phyloP scores from a whole-genome alignment of 2,888 invertebrate species.

The Pheosia gnoma region DNA sequence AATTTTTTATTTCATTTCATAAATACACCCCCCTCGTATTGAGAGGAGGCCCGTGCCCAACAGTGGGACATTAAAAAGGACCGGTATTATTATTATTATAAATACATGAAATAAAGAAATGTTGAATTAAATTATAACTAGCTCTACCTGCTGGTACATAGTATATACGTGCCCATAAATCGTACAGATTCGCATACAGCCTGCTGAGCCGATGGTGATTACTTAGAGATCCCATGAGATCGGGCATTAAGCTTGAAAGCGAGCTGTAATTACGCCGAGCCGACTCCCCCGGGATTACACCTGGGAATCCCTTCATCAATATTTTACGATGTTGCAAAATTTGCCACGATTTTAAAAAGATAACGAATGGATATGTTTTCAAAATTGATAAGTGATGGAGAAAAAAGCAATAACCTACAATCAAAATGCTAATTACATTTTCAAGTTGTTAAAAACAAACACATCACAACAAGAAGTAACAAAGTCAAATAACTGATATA shows the following conservation, averaged over 20 bases:
- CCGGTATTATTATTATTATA: no score
- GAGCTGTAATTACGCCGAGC: conserved; percentile 21
- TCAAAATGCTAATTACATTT: background rate
- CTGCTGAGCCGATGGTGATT: conserved; percentile 14
- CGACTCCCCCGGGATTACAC: conserved; percentile 10
- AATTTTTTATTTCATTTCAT: no score
- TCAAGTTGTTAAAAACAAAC: no score
- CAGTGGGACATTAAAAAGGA: no score
- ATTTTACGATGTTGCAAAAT: conserved; percentile 17
- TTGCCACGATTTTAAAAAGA: background rate
- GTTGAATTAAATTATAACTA: no score
- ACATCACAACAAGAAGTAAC: background rate
- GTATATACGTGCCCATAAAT: background rate
- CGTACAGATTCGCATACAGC: background rate
- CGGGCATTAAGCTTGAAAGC: conserved; percentile 26
- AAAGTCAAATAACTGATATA: background rate
- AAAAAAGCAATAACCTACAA: background rate
- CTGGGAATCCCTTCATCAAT: conserved; percentile 30
- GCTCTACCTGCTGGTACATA: no score
- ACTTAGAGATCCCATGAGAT: conserved; percentile 29
- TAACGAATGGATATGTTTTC: background rate
- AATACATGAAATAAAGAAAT: no score
- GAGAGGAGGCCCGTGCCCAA: no score
- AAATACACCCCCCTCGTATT: no score
- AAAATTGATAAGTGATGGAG: background rate